Conservation (phyloP, 2,113 vertebrate genomes). For the Sminthopsis crassicaudata region DNA sequence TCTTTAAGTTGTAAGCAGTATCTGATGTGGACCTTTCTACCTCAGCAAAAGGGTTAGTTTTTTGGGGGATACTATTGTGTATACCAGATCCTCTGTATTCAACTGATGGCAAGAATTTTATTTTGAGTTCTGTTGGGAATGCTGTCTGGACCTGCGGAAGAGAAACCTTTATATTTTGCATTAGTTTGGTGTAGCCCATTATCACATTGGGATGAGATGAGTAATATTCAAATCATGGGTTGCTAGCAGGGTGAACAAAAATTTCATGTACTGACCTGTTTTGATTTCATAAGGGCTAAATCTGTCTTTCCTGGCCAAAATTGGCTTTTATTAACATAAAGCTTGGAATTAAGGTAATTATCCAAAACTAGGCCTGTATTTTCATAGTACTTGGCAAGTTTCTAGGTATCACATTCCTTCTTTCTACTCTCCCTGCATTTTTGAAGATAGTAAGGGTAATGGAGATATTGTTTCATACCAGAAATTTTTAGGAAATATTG, state of each 20-base stretch:
- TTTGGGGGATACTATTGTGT: neutral
- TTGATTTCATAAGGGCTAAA: neutral
- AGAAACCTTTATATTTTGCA: neutral
- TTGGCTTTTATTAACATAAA: neutral
- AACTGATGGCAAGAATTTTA: neutral
- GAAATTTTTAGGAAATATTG: too few relatives aligned
- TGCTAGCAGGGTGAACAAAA: neutral
- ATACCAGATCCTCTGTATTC: neutral
- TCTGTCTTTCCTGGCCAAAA: neutral
- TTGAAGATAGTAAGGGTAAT: too few relatives aligned
- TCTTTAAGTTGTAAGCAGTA: neutral
- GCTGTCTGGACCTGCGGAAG: neutral
- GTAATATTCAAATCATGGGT: neutral
- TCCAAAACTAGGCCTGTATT: neutral
- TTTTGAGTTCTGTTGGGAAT: neutral
- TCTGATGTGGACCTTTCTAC: neutral
- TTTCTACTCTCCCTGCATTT: too few relatives aligned
- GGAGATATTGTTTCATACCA: too few relatives aligned
- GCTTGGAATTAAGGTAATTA: neutral
- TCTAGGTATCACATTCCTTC: neutral
- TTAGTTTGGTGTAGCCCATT: neutral
- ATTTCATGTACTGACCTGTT: neutral
- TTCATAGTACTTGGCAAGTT: neutral
- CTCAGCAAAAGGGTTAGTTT: neutral
- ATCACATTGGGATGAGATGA: neutral